Percentiles rank a stretch among this genome's conserved stretches.
Conservation (phyloP, 2,797 vertebrate genomes). For the Syngnathus acus region DNA sequence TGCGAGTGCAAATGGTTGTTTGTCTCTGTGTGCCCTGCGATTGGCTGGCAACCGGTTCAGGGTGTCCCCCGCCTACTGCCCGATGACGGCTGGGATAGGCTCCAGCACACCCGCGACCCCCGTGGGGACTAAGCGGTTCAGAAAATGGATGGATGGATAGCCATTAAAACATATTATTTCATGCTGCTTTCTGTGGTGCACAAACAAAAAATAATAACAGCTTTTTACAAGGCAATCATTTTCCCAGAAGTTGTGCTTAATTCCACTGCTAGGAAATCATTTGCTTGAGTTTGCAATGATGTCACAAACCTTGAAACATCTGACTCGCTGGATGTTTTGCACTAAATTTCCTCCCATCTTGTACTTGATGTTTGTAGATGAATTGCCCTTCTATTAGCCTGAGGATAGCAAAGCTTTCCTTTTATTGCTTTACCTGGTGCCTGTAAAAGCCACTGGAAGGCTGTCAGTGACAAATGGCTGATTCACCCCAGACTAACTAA, state of each 20-base stretch:
- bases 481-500: conserved; percentile 61
- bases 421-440: conserved; percentile 64
- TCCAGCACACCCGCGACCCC: too few species aligned
- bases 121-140: too few species aligned
- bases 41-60: too few species aligned
- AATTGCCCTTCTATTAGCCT: conserved; percentile 59
- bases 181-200: neutral
- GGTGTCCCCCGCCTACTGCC: too few species aligned
- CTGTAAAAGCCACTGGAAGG: conserved; percentile 52
- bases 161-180: neutral
- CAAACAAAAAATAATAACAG: conserved; percentile 30
- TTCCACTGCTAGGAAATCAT: conserved; percentile 14
- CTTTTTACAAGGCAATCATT: conserved; percentile 6
- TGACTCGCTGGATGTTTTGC: conserved; percentile 29
- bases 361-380: conserved; percentile 44
- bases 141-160: too few species aligned
- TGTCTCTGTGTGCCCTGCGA: too few species aligned
- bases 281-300: conserved; percentile 48
- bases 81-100: too few species aligned
- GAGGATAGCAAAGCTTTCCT: conserved; percentile 45
- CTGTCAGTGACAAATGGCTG: conserved; percentile 54
- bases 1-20: too few species aligned
- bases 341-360: conserved; percentile 23
- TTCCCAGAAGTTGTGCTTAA: neutral
- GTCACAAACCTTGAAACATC: conserved; percentile 22